A percentile compares a stretch with the other conserved stretches of the same genome.
phyloP scores from a whole-genome alignment of 1,140 invertebrate genomes.

The Leptonema lineaticorne region DNA sequence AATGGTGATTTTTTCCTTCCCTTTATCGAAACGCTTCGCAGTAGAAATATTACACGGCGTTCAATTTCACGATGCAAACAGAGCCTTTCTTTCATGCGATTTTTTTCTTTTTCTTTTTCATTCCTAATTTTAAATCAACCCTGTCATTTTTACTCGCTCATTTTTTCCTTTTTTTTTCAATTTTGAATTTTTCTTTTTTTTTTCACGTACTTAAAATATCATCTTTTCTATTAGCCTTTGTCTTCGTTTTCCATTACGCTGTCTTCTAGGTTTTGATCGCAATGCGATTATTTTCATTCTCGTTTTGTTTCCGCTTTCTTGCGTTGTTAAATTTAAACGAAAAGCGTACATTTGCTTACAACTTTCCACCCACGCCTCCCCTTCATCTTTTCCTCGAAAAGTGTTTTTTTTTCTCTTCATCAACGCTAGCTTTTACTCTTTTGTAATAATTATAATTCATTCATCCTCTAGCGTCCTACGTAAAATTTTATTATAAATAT shows the following conservation, averaged over 20 bases:
- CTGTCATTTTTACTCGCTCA: too few species aligned
- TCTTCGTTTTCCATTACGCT: constrained; percentile 13
- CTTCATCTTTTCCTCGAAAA: too few species aligned
- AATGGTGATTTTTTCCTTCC: too few species aligned
- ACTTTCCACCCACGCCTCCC: not conserved
- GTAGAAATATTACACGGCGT: too few species aligned
- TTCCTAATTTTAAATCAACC: not conserved
- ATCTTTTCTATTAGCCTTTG: constrained; percentile 6
- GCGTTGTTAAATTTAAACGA: constrained; percentile 2
- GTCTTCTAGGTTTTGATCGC: not conserved
- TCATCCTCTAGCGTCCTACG: too few species aligned
- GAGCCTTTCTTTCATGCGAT: too few species aligned
- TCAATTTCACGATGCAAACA: too few species aligned
- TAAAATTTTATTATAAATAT: too few species aligned
- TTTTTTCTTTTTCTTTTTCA: not conserved
- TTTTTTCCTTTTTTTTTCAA: not conserved
- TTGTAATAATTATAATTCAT: too few species aligned
- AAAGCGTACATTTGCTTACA: not conserved
- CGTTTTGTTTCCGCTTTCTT: constrained; percentile 18
- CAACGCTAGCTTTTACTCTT: not conserved
- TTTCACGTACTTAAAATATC: not conserved
- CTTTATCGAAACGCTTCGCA: too few species aligned
- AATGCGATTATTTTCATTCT: constrained; percentile 25
- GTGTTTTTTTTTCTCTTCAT: not conserved
- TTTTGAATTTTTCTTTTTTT: too few species aligned